Evolutionary conservation across 2,797 vertebrate species (phyloP).

Genomic region (Phalanger gymnotis): DNA sequence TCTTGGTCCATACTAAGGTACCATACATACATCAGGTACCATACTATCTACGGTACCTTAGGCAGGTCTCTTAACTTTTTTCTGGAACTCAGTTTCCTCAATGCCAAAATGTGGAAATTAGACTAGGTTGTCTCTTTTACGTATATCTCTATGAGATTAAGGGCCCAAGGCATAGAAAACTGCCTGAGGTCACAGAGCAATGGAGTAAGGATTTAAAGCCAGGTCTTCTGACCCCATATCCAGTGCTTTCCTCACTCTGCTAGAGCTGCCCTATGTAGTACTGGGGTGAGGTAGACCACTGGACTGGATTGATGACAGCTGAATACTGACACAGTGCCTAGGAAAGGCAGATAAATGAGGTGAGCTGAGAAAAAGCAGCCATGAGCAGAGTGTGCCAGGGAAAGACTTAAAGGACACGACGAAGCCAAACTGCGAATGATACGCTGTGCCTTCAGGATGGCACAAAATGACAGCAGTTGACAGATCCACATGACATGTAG

Average conservation of each 20-base stretch:
- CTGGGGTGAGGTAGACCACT: not conserved
- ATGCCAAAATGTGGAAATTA: not conserved
- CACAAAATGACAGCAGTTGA: not conserved
- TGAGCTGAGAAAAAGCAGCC: not conserved
- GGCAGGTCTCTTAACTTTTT: not conserved
- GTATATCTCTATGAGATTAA: not conserved
- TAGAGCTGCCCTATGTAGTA: not conserved
- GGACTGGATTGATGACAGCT: not conserved
- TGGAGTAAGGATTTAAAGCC: not conserved
- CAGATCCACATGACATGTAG: not conserved
- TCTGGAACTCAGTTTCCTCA: not conserved
- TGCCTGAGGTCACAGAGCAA: not conserved
- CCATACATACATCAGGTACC: no score
- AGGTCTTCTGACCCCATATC: not conserved
- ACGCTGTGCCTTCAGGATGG: not conserved
- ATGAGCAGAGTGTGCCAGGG: not conserved
- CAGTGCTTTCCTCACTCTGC: not conserved
- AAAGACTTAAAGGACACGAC: not conserved
- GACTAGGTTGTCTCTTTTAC: not conserved
- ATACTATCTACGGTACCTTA: not conserved
- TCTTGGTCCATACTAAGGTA: no score
- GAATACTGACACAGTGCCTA: not conserved
- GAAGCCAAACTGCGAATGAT: not conserved
- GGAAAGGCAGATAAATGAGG: not conserved
- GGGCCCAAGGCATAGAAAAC: not conserved